Percentiles rank a stretch among this genome's conserved stretches.
phyloP scores from a whole-genome alignment of 1,140 invertebrate genomes.

The Ostrea denselamellosa region DNA sequence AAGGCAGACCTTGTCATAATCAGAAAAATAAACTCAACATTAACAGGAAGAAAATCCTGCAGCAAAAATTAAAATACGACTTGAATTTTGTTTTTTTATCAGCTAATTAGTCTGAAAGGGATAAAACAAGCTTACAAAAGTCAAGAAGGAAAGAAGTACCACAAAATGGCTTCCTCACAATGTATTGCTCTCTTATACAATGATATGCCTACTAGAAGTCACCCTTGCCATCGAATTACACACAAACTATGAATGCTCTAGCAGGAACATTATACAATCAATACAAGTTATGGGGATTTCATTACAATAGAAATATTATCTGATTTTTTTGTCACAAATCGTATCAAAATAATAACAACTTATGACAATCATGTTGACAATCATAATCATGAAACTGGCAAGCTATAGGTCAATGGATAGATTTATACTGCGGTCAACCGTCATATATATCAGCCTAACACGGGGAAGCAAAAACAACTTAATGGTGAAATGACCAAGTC shows the following conservation, averaged over 20 bases:
- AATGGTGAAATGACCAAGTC: slow-evolving; percentile 11
- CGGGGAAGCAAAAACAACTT: background rate
- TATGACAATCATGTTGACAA: slow-evolving; percentile 28
- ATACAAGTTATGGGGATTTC: background rate
- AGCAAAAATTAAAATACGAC: too few relatives aligned
- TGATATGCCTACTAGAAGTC: background rate
- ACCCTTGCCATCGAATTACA: background rate
- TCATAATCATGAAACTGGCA: slow-evolving; percentile 33
- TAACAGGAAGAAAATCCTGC: too few relatives aligned
- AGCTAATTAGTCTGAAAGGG: too few relatives aligned
- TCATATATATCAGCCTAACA: background rate
- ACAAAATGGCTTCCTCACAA: too few relatives aligned
- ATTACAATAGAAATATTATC: slow-evolving; percentile 3
- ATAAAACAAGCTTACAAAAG: too few relatives aligned
- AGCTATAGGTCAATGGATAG: background rate
- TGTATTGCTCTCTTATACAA: background rate
- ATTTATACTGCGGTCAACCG: slow-evolving; percentile 5
- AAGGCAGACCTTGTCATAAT: too few relatives aligned
- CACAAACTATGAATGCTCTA: background rate
- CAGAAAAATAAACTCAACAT: too few relatives aligned
- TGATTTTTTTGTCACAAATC: slow-evolving; percentile 19
- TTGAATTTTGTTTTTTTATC: too few relatives aligned
- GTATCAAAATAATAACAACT: slow-evolving; percentile 37
- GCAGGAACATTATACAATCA: background rate
- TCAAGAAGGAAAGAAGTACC: too few relatives aligned